Evolutionary conservation across 2,113 vertebrate genomes (phyloP).

Genomic region (Odocoileus virginianus): DNA sequence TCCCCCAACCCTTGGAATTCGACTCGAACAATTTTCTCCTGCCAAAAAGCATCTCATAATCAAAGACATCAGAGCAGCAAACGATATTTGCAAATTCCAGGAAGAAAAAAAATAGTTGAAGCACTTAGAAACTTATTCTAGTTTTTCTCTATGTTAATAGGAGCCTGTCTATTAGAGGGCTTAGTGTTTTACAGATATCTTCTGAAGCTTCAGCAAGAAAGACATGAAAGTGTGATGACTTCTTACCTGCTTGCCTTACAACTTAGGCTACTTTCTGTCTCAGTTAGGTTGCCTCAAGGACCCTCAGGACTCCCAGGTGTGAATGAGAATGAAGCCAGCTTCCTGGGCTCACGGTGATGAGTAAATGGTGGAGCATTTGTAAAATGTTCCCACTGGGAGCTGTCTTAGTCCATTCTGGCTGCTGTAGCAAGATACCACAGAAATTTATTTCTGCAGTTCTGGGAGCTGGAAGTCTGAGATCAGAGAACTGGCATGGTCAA

Average conservation of each 20-base stretch:
- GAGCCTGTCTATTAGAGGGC: not conserved
- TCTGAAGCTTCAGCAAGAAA: not conserved
- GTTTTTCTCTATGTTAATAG: not conserved
- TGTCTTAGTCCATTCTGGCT: not conserved
- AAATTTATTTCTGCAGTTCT: not conserved
- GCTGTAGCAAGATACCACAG: not conserved
- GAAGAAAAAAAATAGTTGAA: not conserved
- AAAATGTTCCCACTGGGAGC: not conserved
- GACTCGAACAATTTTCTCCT: not conserved
- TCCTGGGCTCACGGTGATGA: not conserved
- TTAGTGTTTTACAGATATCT: not conserved
- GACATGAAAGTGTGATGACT: not conserved
- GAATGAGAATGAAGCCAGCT: not conserved
- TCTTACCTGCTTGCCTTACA: not conserved
- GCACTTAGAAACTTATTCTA: not conserved
- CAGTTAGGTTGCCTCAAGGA: not conserved
- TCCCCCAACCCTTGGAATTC: constrained; percentile 44
- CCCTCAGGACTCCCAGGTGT: not conserved
- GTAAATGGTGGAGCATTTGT: not conserved
- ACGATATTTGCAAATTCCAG: constrained; percentile 8
- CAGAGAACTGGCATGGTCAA: not conserved
- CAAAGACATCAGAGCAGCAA: not conserved
- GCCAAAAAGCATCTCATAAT: constrained; percentile 24
- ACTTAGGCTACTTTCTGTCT: not conserved
- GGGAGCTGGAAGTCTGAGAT: not conserved